Conservation (phyloP, 2,797 vertebrate species). For the Macroramphosus scolopax region DNA sequence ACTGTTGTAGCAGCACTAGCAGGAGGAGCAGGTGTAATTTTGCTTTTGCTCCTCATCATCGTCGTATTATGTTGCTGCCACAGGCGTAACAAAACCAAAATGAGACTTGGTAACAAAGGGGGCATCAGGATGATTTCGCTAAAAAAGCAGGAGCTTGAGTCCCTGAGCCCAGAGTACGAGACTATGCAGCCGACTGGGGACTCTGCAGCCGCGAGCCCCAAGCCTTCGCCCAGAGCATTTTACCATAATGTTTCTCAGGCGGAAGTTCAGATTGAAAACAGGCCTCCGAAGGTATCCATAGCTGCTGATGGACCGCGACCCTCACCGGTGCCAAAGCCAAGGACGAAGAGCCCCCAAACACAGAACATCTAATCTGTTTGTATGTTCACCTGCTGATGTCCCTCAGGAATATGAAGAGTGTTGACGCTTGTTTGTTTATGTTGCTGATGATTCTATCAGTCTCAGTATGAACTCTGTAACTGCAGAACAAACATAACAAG, state of each 20-base stretch:
- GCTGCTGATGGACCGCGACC: conserved; percentile 12
- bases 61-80: conserved; percentile 22
- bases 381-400: not conserved
- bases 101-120: not conserved
- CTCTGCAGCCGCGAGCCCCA: not conserved
- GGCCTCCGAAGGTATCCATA: not conserved
- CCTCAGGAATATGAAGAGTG: not conserved
- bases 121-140: conserved; percentile 30
- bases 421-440: no score
- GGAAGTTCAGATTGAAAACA: conserved; percentile 24
- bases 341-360: conserved; percentile 47
- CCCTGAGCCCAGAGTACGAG: conserved; percentile 37
- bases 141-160: conserved; percentile 1
- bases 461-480: no score
- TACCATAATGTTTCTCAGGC: conserved; percentile 14
- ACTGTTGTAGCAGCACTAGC: conserved; percentile 11
- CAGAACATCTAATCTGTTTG: conserved; percentile 13
- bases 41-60: conserved; percentile 45
- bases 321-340: conserved; percentile 71
- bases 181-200: conserved; percentile 29
- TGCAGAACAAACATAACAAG: no score
- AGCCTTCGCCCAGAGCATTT: conserved; percentile 15
- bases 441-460: no score
- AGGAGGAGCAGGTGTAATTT: conserved; percentile 39
- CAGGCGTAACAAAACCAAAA: conserved; percentile 8